Evolutionary conservation across 2,797 vertebrate species (phyloP), one percentile per base, ranked within the genome.

Genomic region (Hydrolagus colliei): DNA sequence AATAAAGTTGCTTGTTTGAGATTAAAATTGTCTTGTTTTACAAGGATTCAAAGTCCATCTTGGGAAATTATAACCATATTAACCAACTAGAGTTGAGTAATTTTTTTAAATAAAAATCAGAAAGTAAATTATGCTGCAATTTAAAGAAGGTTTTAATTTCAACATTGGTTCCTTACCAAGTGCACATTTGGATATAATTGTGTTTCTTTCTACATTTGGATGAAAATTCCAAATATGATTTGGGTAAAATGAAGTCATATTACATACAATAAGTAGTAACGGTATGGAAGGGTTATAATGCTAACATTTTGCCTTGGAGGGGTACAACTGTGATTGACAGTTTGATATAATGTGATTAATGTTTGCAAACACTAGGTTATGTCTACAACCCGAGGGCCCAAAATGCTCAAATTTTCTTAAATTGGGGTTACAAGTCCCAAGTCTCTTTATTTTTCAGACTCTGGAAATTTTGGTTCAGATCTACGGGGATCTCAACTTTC

Each of bases 311-410:
- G 65, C 79, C 79, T 84, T 71, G 65, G 41, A 77, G 79, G 79
- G 16, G 18, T 71, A 41, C n/a, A 84, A 32, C 79, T n/a, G 10
- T 84, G 79, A 84, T 84, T 84, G 79, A 84, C 79, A 68, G 65
- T 68, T 71, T 84, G 22, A 84, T 68, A 84, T 68, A 52, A 84
- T 52, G 65, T 71, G 65, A 84, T 84, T 52, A 84, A 84, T 84
- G 67, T 68, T 71, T 82, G 78, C 78, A 71, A 63, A 68, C 79
- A 41, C 14, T 67, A 82, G 32, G 32, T 71, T 84, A 84, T 14
- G 35, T 84, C 79, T 71, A 52, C 71, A 84, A 71, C 79, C 65
- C 18, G 79, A 68, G 32, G 63, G 32, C 16, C 79, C 41, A 71
- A 20, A 6, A 16, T 84, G 32, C 79, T 71, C 27, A 71, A 35